Base-by-base conservation (phyloP, 2,888 invertebrate genomes). In the Pseudococcus longispinus region DNA sequence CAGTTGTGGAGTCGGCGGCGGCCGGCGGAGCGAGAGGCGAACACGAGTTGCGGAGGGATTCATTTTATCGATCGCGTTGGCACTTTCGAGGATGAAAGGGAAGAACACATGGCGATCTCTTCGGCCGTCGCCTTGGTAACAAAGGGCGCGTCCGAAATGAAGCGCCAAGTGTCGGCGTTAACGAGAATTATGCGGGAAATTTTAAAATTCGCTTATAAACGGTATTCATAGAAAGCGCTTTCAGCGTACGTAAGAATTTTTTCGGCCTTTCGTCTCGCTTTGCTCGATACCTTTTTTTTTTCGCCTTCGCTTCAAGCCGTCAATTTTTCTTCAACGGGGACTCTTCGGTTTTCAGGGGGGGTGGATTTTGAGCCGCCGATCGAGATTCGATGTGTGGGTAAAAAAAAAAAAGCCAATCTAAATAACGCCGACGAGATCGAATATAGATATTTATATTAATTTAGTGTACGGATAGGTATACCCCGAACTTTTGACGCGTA, bases 11-110 rank as follows among this genome's bases (percentile, higher is more conserved):
- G 44, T 70, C 20, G 70, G 80, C 77, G 86, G 65, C 86, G 86
- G 37, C 15, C 23, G 51, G 42, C 70, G 85, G 42, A 44, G 42
- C 29, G 20, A 44, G 44, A 70, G 65, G 85, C 77, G 32, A 74
- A 86, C 86, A 86, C 80, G 80, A 86, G 77, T 86, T 86, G 86
- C 86, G 80, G 80, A 86, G 86, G 86, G 86, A 86, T 86, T 86
- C 86, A 86, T 86, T 86, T 86, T 86, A 86, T 86, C 86, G 86
- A 86, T 86, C 86, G 86, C 51, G 44, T 77, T 77, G 51, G 26
- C 77, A 65, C 84, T 65, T 84, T 84, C 65, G 37, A 84, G 84
- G 51, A 84, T 84, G 84, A 84, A 84, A 83, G 55, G 46, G 55
- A 83, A 55, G 84, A 84, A 84, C 84, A 84, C 84, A 84, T 84